Evolutionary conservation across 1,140 invertebrate genomes (phyloP), one percentile per base, ranked within the genome.

Genomic region (Drosophila nannoptera): DNA sequence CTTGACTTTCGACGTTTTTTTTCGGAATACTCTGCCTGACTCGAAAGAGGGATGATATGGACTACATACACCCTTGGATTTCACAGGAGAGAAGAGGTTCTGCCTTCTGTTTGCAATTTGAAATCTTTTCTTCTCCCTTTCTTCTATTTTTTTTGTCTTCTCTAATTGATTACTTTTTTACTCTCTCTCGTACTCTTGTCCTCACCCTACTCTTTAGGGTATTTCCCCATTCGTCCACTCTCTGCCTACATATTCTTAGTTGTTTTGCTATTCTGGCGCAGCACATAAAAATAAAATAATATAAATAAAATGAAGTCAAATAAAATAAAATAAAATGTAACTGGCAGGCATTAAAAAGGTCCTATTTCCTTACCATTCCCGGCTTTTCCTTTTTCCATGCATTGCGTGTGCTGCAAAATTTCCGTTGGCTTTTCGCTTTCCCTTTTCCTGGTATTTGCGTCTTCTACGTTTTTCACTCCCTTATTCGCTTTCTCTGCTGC

Each of bases 301-400:
- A 74, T 82, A 55, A 74, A 75, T 22, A 22, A 3, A 64, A 53
- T 65, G 75, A 75, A 75, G 77, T 68, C 62, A 82, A 82, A 74
- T 82, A 55, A 74, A 75, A 70, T 68, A 59, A 72, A 78, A 69
- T 83, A 78, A 83, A 78, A 78, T 83, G 64, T 83, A 73, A 84
- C 78, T 83, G 80, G 65, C 65, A 62, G 65, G 50, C 69, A 69
- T 69, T 75, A 55, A 75, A 73, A 59, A 55, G 68, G 22, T 45
- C 45, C 36, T 36, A 58, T 48, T 48, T 43, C 36, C 35, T 42
- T 9, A 7, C 35, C 12, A 36, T 52, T 43, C 38, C 9, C 8
- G 9, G 16, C 22, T 54, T 35, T 49, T 8, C 22, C 49, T 22
- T 40, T 54, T 11, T n/a, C 22, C 50, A 59, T 75, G 76, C 69